Conservation (phyloP, 2,888 invertebrate genomes). For the Eremobia ochroleuca region DNA sequence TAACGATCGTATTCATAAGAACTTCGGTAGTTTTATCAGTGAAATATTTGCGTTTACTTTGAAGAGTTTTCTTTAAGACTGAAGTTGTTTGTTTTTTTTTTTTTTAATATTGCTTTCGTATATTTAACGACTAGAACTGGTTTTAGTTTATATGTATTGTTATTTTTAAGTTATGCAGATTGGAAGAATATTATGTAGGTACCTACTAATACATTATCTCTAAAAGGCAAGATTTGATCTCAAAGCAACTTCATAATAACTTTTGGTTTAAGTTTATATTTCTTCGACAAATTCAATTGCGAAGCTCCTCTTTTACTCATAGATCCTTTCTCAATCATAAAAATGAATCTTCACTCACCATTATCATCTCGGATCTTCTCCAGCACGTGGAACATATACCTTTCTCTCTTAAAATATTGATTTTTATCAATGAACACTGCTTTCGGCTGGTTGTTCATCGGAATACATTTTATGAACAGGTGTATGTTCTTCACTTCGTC, state of each 20-base stretch:
- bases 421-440: conserved; percentile 77
- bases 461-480: conserved; percentile 82
- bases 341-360: conserved; percentile 60
- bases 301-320: not conserved
- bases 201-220: not conserved
- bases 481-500: conserved; percentile 67
- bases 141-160: not conserved
- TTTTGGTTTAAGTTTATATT: not conserved
- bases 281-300: not conserved
- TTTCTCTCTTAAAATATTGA: conserved; percentile 79
- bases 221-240: not conserved
- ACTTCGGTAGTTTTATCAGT: not conserved
- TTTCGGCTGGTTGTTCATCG: conserved; percentile 79
- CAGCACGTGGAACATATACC: conserved; percentile 77
- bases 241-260: not conserved
- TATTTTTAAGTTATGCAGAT: too few relatives aligned
- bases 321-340: not conserved
- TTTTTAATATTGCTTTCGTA: too few relatives aligned
- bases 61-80: not conserved
- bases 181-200: too few relatives aligned
- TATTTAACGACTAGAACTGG: not conserved
- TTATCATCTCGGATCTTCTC: conserved; percentile 73
- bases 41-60: not conserved
- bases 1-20: not conserved
- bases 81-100: too few relatives aligned